Conservation (phyloP, 2,888 invertebrate species). For the Drosophila barbarae region DNA sequence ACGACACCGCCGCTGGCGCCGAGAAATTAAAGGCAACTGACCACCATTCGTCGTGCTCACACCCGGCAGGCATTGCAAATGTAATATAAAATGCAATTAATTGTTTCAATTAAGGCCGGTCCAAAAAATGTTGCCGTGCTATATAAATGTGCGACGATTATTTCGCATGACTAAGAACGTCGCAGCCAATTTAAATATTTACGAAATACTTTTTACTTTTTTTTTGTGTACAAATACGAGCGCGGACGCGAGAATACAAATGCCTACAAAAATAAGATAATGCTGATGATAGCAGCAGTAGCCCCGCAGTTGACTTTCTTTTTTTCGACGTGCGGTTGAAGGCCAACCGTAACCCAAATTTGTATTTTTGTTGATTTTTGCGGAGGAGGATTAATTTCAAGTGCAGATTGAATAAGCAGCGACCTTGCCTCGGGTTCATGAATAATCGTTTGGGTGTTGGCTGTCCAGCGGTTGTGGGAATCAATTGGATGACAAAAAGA, state of each 20-base stretch:
- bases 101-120: conserved; percentile 44
- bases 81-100: conserved; percentile 45
- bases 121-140: conserved; percentile 32
- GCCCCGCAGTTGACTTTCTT: conserved; percentile 50
- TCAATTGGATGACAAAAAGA: conserved; percentile 11
- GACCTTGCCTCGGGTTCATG: conserved; percentile 18
- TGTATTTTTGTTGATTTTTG: conserved; percentile 23
- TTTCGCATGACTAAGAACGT: conserved; percentile 30
- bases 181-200: conserved; percentile 38
- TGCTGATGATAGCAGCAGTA: conserved; percentile 52
- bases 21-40: conserved; percentile 41
- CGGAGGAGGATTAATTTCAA: conserved; percentile 63
- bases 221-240: conserved; percentile 21
- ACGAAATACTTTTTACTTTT: conserved; percentile 10
- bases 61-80: conserved; percentile 34
- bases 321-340: conserved; percentile 23
- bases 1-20: conserved; percentile 32
- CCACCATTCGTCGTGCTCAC: conserved; percentile 36
- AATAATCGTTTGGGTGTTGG: conserved; percentile 13
- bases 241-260: conserved; percentile 7
- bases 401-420: conserved; percentile 38
- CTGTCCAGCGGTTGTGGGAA: conserved; percentile 1
- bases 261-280: conserved; percentile 23
- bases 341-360: conserved; percentile 66
- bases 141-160: conserved; percentile 26